phyloP scores from a whole-genome alignment of 2,113 vertebrate genomes.

The Recurvirostra avosetta region DNA sequence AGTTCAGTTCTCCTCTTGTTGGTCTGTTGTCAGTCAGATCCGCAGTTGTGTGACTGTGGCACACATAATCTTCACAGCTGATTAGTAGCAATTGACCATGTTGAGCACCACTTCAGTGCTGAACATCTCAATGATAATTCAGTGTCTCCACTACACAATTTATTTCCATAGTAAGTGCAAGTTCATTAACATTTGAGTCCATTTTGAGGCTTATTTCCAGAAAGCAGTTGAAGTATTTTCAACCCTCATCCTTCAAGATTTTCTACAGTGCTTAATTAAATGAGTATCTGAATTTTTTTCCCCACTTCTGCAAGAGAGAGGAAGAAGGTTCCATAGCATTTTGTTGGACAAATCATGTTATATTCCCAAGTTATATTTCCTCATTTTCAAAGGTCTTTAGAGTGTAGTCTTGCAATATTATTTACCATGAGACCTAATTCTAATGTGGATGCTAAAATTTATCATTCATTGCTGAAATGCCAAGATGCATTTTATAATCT shows the following conservation, averaged over 20 bases:
- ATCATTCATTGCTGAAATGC: background rate
- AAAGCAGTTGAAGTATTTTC: background rate
- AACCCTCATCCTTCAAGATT: background rate
- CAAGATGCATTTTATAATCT: background rate
- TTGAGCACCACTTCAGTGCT: background rate
- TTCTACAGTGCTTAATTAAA: background rate
- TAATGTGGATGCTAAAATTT: background rate
- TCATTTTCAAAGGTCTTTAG: background rate
- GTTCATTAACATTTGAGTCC: background rate
- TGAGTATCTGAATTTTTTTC: background rate
- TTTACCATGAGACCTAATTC: background rate
- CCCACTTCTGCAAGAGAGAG: background rate
- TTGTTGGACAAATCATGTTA: background rate
- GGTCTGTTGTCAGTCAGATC: background rate
- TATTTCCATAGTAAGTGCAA: background rate
- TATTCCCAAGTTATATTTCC: background rate
- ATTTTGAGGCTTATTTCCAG: background rate
- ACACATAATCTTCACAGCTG: background rate
- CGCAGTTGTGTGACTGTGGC: background rate
- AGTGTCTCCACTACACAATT: background rate
- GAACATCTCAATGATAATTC: background rate
- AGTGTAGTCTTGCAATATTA: background rate
- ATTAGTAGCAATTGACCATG: background rate
- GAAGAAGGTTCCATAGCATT: background rate
- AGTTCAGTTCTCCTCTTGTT: background rate